phyloP scores from a whole-genome alignment of 2,888 invertebrate species.

The Argynnis bischoffii region DNA sequence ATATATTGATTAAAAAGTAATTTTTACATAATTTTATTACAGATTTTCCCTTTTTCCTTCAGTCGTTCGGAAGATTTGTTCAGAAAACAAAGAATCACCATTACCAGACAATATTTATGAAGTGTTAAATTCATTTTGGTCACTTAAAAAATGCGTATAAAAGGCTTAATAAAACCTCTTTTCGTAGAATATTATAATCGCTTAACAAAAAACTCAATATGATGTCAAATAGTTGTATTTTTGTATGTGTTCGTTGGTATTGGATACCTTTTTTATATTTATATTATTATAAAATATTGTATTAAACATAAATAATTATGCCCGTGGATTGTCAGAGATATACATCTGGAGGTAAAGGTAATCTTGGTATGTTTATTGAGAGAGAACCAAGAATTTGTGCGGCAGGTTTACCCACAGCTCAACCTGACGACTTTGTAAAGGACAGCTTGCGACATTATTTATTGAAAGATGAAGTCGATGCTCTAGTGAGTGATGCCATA shows the following conservation, averaged over 20 bases:
- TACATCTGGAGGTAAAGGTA: slow-evolving; percentile 70
- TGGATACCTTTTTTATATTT: background rate
- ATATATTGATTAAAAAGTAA: too few relatives aligned
- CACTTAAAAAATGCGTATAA: background rate
- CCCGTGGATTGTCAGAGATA: slow-evolving; percentile 59
- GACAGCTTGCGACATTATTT: slow-evolving; percentile 62
- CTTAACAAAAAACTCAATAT: slow-evolving; percentile 6
- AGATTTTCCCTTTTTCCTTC: too few relatives aligned
- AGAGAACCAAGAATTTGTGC: slow-evolving; percentile 65
- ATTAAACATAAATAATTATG: slow-evolving; percentile 45
- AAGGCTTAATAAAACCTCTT: background rate
- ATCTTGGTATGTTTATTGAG: slow-evolving; percentile 64
- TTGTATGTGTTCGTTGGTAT: background rate
- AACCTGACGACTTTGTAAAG: slow-evolving; percentile 53
- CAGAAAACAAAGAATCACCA: too few relatives aligned
- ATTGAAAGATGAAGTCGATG: slow-evolving; percentile 66
- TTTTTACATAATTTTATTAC: too few relatives aligned
- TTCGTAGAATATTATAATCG: background rate
- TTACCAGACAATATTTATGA: too few relatives aligned
- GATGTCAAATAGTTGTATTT: slow-evolving; percentile 17
- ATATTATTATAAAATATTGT: slow-evolving; percentile 5
- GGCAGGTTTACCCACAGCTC: slow-evolving; percentile 64
- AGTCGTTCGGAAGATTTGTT: too few relatives aligned
- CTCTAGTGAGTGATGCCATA: slow-evolving; percentile 63
- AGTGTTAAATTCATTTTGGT: background rate